Evolutionary conservation across 1,140 invertebrate genomes (phyloP).

Genomic region (Lineus longissimus): DNA sequence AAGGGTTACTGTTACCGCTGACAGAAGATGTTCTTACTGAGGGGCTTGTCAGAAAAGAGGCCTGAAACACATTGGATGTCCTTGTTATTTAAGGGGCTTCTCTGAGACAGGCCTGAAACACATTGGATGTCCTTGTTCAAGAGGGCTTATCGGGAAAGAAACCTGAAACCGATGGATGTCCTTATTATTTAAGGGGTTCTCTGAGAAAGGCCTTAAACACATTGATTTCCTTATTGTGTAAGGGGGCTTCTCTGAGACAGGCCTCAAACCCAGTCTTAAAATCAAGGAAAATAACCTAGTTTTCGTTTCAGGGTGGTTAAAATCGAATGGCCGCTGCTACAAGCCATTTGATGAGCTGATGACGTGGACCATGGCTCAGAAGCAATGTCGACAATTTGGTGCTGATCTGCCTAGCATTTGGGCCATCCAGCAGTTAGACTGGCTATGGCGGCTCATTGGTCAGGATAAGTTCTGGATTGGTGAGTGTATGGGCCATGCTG

Average conservation of each 20-base stretch:
- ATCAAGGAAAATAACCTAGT: too few relatives aligned
- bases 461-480: slow-evolving; percentile 48
- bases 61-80: too few relatives aligned
- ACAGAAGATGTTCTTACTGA: not conserved
- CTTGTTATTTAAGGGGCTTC: too few relatives aligned
- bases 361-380: slow-evolving; percentile 42
- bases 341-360: slow-evolving; percentile 34
- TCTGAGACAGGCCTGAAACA: too few relatives aligned
- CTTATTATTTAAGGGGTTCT: not conserved
- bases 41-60: too few relatives aligned
- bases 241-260: not conserved
- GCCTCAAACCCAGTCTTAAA: too few relatives aligned
- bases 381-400: slow-evolving; percentile 13
- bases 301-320: slow-evolving; percentile 36
- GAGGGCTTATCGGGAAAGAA: not conserved
- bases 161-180: not conserved
- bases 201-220: not conserved
- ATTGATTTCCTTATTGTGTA: not conserved
- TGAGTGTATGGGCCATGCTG: slow-evolving; percentile 18
- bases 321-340: slow-evolving; percentile 41
- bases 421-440: slow-evolving; percentile 31
- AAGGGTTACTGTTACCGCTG: not conserved
- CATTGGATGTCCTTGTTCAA: not conserved
- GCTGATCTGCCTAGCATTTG: slow-evolving; percentile 35
- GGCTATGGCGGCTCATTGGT: slow-evolving; percentile 29